Evolutionary conservation across 2,797 vertebrate species (phyloP), one percentile per base, ranked within the genome.

Genomic region (Eulemur albifrons): DNA sequence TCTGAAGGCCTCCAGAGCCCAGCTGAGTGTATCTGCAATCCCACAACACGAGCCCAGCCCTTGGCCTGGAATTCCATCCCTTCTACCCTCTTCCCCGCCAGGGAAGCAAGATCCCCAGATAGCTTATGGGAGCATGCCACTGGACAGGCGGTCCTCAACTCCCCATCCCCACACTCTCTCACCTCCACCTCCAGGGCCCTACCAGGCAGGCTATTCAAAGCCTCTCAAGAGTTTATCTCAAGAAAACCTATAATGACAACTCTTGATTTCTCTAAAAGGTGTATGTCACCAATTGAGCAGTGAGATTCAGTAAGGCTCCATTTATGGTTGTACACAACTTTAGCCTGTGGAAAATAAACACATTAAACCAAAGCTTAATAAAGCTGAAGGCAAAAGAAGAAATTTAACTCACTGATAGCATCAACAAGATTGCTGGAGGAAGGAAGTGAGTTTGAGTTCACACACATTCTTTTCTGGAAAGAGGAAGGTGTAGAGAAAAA

Each of bases 361-460:
- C 67, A 72, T 48, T 45, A 75, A 90, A 67, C 2, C 81, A 21
- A 54, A 94, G 40, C 45, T 75, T 52, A 69, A 80, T 69, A 83
- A 63, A 87, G 35, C 35, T 25, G 25, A 48, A 83, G 15, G 73
- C 73, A 30, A 61, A 95, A 32, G 25, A 32, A 38, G 69, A 73
- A 77, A 40, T 3, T 27, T 17, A 83, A 59, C 38, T 88, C 50
- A 17, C 12, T 1, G 32, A 40, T 2, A 67, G 21, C 25, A 59
- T 45, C 70, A 48, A 1, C 11, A 40, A 43, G 48, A 40, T 0
- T 32, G 23, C 72, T 2, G 9, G 20, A 76, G 9, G 27, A 82
- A 75, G 43, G 70, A 38, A 40, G 48, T 2, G 32, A 61, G 27
- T 13, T 23, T 7, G 43, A 57, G 25, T 18, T 48, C 65, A 48